A percentile compares a stretch with the other conserved stretches of the same genome.
Evolutionary conservation across 1,140 invertebrate genomes (phyloP).

Genomic region (Aphaenogaster ashmeadi): DNA sequence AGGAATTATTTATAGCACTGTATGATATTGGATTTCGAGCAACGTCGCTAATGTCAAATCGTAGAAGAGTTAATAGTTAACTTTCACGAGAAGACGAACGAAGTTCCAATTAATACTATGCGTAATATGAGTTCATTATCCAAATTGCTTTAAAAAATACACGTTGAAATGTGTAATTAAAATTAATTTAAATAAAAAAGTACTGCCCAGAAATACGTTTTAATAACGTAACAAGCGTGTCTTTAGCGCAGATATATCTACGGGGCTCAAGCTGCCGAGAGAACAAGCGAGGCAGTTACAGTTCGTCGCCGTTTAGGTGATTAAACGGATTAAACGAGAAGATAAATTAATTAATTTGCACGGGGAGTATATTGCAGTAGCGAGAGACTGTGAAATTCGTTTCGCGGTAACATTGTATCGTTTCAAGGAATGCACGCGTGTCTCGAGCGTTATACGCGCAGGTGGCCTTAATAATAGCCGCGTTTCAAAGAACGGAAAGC

Average conservation of each 20-base stretch:
- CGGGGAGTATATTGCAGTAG: background rate
- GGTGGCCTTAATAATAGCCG: slow-evolving; percentile 14
- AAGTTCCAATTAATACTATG: background rate
- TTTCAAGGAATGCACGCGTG: slow-evolving; percentile 36
- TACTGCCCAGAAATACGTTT: background rate
- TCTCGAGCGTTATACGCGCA: background rate
- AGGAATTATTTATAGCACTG: slow-evolving; percentile 9
- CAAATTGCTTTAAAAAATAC: background rate
- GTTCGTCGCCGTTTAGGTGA: slow-evolving; percentile 18
- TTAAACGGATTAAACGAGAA: slow-evolving; percentile 43
- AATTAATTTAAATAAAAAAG: background rate
- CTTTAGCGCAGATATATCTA: slow-evolving; percentile 21
- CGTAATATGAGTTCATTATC: background rate
- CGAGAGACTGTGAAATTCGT: slow-evolving; percentile 9
- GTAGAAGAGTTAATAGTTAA: background rate
- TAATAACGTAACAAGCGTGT: slow-evolving; percentile 21
- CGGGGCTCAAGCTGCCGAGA: background rate
- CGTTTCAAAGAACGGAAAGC: slow-evolving; percentile 31
- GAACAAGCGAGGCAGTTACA: slow-evolving; percentile 34
- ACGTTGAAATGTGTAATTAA: background rate
- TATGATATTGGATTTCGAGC: background rate
- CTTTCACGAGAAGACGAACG: background rate
- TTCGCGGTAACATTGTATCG: slow-evolving; percentile 16
- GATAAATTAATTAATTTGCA: slow-evolving; percentile 48
- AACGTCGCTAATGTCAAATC: background rate